Percentiles rank a stretch among this genome's conserved stretches.
Evolutionary conservation across 2,888 invertebrate genomes (phyloP).

Genomic region (Theretra japonica): DNA sequence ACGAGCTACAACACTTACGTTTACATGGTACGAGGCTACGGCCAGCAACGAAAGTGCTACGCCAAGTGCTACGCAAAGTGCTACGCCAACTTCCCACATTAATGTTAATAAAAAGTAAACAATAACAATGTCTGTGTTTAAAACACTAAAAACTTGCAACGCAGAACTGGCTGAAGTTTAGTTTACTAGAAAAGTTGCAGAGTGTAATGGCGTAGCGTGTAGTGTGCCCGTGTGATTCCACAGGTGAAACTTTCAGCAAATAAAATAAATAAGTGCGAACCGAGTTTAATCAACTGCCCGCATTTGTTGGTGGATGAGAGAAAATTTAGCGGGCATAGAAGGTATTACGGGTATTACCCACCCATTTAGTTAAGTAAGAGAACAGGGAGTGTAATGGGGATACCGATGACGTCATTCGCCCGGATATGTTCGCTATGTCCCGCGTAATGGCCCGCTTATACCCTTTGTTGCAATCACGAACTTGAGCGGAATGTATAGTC

Average conservation of each 20-base stretch:
- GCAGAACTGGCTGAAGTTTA: not conserved
- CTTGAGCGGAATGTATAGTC: not conserved
- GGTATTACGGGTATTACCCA: not conserved
- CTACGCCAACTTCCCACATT: too few relatives aligned
- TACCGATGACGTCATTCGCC: not conserved
- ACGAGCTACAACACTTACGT: too few relatives aligned
- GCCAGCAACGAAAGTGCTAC: too few relatives aligned
- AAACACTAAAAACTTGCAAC: not conserved
- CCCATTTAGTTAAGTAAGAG: constrained; percentile 3
- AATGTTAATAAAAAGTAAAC: too few relatives aligned
- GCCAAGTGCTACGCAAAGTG: not conserved
- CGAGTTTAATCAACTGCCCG: not conserved
- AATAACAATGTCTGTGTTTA: too few relatives aligned
- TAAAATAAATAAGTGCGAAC: not conserved
- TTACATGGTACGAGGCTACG: too few relatives aligned
- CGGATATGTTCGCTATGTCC: not conserved
- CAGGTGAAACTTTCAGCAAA: not conserved
- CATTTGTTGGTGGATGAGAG: constrained; percentile 1
- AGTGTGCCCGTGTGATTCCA: not conserved
- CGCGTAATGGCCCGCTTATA: not conserved
- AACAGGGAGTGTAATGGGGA: not conserved
- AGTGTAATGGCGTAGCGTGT: not conserved
- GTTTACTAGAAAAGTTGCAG: not conserved
- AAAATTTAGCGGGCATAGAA: not conserved
- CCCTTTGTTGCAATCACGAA: constrained; percentile 2